These are phyloP conservation scores for Triplophysa rosa DNA, from an alignment of 2,113 vertebrate genomes.

Conservation along the genomic window DNA sequence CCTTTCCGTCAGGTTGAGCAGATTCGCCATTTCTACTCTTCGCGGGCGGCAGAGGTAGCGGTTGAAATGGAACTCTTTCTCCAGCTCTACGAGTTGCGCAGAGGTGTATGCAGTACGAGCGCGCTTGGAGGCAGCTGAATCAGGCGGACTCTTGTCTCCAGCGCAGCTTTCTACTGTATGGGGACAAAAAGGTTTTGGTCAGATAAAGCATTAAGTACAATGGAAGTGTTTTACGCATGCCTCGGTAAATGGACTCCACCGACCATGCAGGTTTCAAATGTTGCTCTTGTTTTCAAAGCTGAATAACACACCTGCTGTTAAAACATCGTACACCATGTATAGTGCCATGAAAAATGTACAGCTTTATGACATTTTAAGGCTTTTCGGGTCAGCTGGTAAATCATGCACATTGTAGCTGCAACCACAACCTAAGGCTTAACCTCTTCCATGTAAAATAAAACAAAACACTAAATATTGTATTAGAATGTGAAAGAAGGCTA, in stretches of 20 bases:
- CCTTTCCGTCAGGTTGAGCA: conserved; percentile 96
- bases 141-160: conserved; percentile 94
- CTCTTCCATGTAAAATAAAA: not conserved
- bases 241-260: not conserved
- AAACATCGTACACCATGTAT: not conserved
- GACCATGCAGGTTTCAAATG: not conserved
- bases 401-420: not conserved
- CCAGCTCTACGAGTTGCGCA: conserved; percentile 97
- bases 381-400: not conserved
- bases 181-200: conserved; percentile 57
- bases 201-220: conserved; percentile 35
- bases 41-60: conserved; percentile 96
- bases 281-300: not conserved
- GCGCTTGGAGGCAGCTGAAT: conserved; percentile 91
- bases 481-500: no score
- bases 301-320: conserved; percentile 7
- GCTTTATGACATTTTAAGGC: not conserved
- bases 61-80: conserved; percentile 99
- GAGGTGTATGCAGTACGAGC: conserved; percentile 98
- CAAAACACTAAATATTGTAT: not conserved
- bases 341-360: not conserved
- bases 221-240: not conserved
- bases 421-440: not conserved
- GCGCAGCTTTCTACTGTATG: conserved; percentile 92
- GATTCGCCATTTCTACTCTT: conserved; percentile 96